phyloP scores from a whole-genome alignment of 2,113 vertebrate species.

The human (Homo sapiens) region GRCh38 chr11:117375501-117376000 shows the following conservation, averaged over 20 bases:
- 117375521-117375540: background rate
- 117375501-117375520: background rate
- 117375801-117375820: fast-evolving
- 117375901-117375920: background rate
- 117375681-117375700: background rate
- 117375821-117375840: background rate
- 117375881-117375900: background rate
- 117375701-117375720: constrained; percentile 61
- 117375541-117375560: background rate
- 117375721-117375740: constrained; percentile 77
- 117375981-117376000: background rate
- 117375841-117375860: background rate
- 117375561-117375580: background rate
- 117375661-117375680: background rate
- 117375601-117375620: background rate
- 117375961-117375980: background rate
- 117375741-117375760: constrained; percentile 74
- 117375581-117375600: background rate
- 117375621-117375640: background rate
- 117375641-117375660: background rate
- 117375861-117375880: background rate
- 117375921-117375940: background rate
- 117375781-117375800: constrained; percentile 70
- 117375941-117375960: background rate
- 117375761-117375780: constrained; percentile 69